These are phyloP conservation scores for Nanger granti DNA, from an alignment of 2,113 vertebrate species.

Conservation along the genomic window DNA sequence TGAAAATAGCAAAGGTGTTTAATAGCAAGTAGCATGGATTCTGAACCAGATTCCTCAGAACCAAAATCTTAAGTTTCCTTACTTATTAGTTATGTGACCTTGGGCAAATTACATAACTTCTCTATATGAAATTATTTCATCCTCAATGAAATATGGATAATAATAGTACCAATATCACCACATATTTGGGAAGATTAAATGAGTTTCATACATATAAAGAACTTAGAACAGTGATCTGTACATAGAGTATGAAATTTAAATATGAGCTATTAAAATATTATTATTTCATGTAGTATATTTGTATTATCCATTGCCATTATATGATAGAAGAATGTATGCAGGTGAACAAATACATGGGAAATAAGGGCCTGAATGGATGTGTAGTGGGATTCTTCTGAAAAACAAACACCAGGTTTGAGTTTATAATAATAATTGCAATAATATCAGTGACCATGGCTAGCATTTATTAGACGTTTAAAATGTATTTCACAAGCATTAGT, in stretches of 20 bases:
- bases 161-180: background rate
- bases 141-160: background rate
- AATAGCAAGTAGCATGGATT: background rate
- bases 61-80: background rate
- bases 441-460: background rate
- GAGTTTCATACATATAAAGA: background rate
- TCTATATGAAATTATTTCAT: background rate
- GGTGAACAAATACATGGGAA: background rate
- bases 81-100: background rate
- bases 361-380: background rate
- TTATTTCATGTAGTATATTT: background rate
- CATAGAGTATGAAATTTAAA: background rate
- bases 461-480: conserved; percentile 31
- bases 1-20: background rate
- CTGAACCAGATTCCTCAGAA: background rate
- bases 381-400: background rate
- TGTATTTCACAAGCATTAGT: background rate
- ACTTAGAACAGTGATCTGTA: background rate
- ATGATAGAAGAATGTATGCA: background rate
- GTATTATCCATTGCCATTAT: background rate
- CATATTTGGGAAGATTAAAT: background rate
- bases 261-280: background rate
- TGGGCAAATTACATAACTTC: background rate
- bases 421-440: background rate
- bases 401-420: background rate